Evolutionary conservation across 1,140 invertebrate genomes (phyloP), one percentile per base, ranked within the genome.

Genomic region (Drosophila hydei): DNA sequence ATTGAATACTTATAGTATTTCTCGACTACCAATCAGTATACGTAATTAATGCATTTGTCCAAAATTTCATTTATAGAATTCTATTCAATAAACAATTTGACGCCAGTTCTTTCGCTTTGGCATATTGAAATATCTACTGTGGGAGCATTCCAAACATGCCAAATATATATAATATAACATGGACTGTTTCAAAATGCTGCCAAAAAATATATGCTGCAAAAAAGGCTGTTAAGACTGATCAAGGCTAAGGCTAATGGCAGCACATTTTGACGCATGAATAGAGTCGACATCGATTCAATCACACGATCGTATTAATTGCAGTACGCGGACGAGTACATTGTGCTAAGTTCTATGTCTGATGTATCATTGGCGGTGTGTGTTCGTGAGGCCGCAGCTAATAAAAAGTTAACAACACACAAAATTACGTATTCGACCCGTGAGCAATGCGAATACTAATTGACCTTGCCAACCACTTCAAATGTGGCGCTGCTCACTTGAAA

Each of bases 381-480:
- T 38, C 23, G 67, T 55, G 58, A 27, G 64, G 60, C 27, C 27
- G 30, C 12, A 38, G 70, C 64, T 61, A 74, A 70, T 62, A 58
- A 75, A 75, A 72, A 73, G 25, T 50, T 42, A 69, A 56, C 40
- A 56, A 51, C 42, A 63, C n/a, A 25, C n/a, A 69, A 50, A 50
- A 75, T 75, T 75, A 68, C 69, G 73, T 72, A 75, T 75, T 8
- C 73, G 73, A 75, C 73, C 73, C 67, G 73, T 65, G 52, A 47
- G 71, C 64, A 56, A 23, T 30, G 42, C 33, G 61, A 33, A 43
- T 52, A 61, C 56, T 68, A 75, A 75, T 72, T 75, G 73, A 75
- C 73, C 73, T 75, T 75, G 73, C 69, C 21, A 33, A 19, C 14
- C 63, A 72, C 54, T 72, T 72, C 60, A 63, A 64, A 56, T 63